Conservation (phyloP, 2,113 vertebrate genomes). For the Siphamia tubifer region DNA sequence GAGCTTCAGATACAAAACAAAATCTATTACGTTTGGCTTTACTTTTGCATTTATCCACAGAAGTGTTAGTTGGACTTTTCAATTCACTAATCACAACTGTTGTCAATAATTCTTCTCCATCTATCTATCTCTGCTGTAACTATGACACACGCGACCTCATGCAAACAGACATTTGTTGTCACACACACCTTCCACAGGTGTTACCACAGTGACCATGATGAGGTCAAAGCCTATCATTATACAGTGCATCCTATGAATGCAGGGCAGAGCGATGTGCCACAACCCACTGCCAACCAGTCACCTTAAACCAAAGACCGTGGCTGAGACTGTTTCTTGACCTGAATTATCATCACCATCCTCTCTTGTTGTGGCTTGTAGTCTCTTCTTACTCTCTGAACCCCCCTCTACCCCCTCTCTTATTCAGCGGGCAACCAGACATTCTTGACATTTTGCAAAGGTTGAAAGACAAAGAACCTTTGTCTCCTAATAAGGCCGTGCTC, state of each 20-base stretch:
- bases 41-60: too few species aligned
- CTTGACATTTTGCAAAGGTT: conserved; percentile 86
- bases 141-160: neutral
- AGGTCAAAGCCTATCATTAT: conserved; percentile 20
- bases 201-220: neutral
- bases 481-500: conserved; percentile 78
- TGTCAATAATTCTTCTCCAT: too few species aligned
- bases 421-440: conserved; percentile 69
- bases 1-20: too few species aligned
- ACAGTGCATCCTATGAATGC: conserved; percentile 2
- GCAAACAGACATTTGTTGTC: too few species aligned
- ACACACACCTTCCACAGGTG: neutral
- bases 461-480: conserved; percentile 84
- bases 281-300: conserved; percentile 18
- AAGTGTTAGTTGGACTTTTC: too few species aligned
- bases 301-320: conserved; percentile 18
- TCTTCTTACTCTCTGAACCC: conserved; percentile 18
- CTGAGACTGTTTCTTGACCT: conserved; percentile 51
- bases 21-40: too few species aligned
- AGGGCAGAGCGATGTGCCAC: conserved; percentile 9
- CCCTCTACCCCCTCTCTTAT: conserved; percentile 5
- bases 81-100: too few species aligned
- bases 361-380: conserved; percentile 28
- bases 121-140: too few species aligned
- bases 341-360: conserved; percentile 35